Conservation (phyloP, 2,888 invertebrate species). For the Dryomyza anilis region DNA sequence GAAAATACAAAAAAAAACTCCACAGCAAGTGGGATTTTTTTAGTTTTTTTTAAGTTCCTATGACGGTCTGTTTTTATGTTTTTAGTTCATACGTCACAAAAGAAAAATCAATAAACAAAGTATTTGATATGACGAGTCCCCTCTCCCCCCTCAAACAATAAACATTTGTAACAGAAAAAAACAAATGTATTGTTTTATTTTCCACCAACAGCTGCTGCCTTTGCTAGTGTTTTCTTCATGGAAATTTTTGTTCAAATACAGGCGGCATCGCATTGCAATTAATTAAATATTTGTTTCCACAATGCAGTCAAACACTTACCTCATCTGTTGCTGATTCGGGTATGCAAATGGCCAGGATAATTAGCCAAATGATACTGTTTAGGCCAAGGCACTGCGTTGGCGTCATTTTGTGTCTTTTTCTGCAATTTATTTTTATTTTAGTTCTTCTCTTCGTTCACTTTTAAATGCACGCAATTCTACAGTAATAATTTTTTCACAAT, state of each 20-base stretch:
- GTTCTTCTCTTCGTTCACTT: background rate
- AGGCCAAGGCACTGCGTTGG: background rate
- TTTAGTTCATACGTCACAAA: constrained; percentile 5
- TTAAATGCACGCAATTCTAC: too few species aligned
- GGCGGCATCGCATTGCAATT: background rate
- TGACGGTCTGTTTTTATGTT: too few species aligned
- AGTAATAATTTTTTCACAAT: too few species aligned
- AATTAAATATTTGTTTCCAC: background rate
- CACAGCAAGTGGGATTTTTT: too few species aligned
- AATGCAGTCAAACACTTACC: constrained; percentile 36
- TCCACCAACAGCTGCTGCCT: background rate
- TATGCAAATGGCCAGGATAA: constrained; percentile 38
- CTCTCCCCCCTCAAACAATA: background rate
- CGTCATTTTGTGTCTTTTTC: background rate
- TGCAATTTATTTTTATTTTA: background rate
- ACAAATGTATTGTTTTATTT: background rate
- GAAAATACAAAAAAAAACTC: too few species aligned
- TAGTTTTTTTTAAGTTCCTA: too few species aligned
- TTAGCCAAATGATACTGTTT: constrained; percentile 17
- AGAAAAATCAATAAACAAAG: constrained; percentile 22
- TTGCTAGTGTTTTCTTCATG: background rate
- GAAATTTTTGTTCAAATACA: background rate
- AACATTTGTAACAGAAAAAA: background rate
- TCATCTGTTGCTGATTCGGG: constrained; percentile 45
- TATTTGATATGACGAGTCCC: background rate